These are phyloP conservation scores for Rhinogobio ventralis DNA, from an alignment of 2,797 vertebrate species.

Conservation along the genomic window DNA sequence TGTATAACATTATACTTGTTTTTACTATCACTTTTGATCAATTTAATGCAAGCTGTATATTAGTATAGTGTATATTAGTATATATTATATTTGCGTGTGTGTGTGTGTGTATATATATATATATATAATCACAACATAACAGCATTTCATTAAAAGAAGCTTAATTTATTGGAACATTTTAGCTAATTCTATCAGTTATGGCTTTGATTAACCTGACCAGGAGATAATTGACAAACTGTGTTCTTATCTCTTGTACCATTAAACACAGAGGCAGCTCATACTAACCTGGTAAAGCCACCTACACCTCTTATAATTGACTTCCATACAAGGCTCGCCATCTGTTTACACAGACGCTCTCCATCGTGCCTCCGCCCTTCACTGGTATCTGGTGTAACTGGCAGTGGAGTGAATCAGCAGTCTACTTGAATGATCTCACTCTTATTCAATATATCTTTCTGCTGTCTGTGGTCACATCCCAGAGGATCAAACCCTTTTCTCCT, in stretches of 20 bases:
- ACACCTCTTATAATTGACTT: not conserved
- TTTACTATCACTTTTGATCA: too few relatives aligned
- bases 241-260: conserved; percentile 16
- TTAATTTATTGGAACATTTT: not conserved
- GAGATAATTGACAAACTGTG: not conserved
- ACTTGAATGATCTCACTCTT: not conserved
- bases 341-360: not conserved
- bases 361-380: not conserved
- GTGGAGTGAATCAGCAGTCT: conserved; percentile 31
- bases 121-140: not conserved
- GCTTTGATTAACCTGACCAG: not conserved
- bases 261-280: not conserved
- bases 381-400: not conserved
- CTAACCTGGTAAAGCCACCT: not conserved
- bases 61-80: too few relatives aligned
- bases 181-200: not conserved
- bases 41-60: too few relatives aligned
- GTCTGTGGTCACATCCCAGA: conserved; percentile 4
- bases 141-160: not conserved
- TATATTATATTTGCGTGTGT: too few relatives aligned
- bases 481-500: not conserved
- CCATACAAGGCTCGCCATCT: not conserved
- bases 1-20: too few relatives aligned
- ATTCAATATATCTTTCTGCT: not conserved
- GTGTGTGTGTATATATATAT: too few relatives aligned